Base-by-base conservation (phyloP, 2,888 invertebrate genomes). In the Rhabditoides inermis region DNA sequence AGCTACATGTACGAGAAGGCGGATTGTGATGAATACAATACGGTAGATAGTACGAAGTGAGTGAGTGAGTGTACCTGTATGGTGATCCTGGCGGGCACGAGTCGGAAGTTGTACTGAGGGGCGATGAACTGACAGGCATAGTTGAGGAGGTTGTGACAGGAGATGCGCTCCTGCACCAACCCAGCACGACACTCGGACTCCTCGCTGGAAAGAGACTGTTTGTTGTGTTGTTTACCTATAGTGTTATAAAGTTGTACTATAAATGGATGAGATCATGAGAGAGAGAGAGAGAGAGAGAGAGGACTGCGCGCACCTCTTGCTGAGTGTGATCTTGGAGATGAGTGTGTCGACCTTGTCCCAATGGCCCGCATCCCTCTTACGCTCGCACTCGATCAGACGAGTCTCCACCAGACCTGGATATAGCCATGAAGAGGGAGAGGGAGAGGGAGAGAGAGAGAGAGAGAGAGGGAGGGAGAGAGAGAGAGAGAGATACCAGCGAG, bases 101-200 rank as follows among this genome's bases (percentile, higher is more conserved):
- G 54, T 37, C 58, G 53, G 65, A 73, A 73, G 15, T 56, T 51
- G 49, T 65, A 73, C 12, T 56, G 48, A 5, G 60, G 58, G 45
- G 65, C 65, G 26, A 69, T 66, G 55, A 73, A 73, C 55, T 73
- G 73, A 35, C 73, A 73, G 6, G 71, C 54, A 59, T 60, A 74
- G 47, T 65, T 68, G 25, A 66, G 53, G 22, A 73, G 63, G 51
- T 73, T 73, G 28, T 62, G 55, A 49, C 73, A 73, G 7, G 69
- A 65, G 42, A 73, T 73, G 30, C 72, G 64, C 51, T 73, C 73
- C 41, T 73, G 70, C 28, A 73, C 61, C 25, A 73, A 56, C 12
- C 73, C 73, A n/a, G 63, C 58, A 36, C 73, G 65, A 51, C 73
- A 73, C 45, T 73, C 73, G 12, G 65, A 62, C 54, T 68, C 68